Conservation (phyloP, 2,797 vertebrate genomes). For the Alcedo quadribrachys region DNA sequence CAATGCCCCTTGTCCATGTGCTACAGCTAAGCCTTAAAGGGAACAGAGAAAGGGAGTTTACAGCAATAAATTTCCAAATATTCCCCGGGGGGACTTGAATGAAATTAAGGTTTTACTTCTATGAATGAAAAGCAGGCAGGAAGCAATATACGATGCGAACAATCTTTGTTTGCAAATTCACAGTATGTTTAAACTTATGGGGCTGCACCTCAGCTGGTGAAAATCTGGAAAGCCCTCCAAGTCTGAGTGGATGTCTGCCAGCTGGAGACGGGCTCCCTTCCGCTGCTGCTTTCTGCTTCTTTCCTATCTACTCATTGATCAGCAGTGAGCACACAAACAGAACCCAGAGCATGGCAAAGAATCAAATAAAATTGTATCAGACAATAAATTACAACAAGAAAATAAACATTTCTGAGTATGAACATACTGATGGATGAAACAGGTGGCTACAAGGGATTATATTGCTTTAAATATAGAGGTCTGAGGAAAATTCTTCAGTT, state of each 20-base stretch:
- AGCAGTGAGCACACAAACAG: fast-evolving
- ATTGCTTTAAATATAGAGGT: neutral
- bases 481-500: neutral
- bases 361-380: neutral
- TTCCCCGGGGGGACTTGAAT: neutral
- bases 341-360: slow-evolving; percentile 2
- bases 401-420: neutral
- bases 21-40: neutral
- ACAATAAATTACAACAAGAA: neutral
- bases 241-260: slow-evolving; percentile 23
- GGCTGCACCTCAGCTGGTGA: slow-evolving; percentile 37
- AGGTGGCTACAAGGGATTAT: neutral
- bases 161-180: slow-evolving; percentile 2
- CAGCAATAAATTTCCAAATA: neutral
- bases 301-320: neutral
- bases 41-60: neutral
- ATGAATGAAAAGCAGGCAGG: neutral
- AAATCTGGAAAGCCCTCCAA: slow-evolving; percentile 7
- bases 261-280: slow-evolving; percentile 15
- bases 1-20: fast-evolving
- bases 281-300: neutral
- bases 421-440: neutral
- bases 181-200: neutral
- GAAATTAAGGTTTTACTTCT: neutral
- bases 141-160: neutral